Evolutionary conservation across 2,888 invertebrate genomes (phyloP).

Genomic region (Drosophila mimetica): DNA sequence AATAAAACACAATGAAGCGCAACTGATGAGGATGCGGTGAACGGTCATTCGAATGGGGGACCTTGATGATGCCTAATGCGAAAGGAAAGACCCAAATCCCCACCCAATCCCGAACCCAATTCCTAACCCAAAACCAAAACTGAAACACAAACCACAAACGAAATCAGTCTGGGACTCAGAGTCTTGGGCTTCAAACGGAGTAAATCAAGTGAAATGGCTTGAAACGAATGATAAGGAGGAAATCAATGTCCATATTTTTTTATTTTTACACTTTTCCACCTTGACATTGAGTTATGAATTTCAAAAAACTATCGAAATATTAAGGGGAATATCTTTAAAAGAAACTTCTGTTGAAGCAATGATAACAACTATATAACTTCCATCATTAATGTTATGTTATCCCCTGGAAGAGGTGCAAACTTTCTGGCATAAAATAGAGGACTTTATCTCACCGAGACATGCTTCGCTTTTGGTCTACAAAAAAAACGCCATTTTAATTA

Average conservation of each 20-base stretch:
- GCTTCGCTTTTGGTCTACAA: conserved; percentile 7
- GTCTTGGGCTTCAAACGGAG: conserved; percentile 25
- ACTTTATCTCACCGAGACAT: conserved; percentile 19
- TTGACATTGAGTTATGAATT: conserved; percentile 3
- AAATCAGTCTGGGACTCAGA: conserved; percentile 29
- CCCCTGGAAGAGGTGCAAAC: not conserved
- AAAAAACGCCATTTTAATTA: conserved; percentile 38
- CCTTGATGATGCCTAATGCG: conserved; percentile 49
- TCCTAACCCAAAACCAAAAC: conserved; percentile 14
- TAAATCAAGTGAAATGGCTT: conserved; percentile 77
- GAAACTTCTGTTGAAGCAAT: not conserved
- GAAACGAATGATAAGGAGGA: conserved; percentile 67
- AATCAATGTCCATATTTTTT: conserved; percentile 62
- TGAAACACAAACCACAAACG: conserved; percentile 23
- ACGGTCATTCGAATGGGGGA: conserved; percentile 41
- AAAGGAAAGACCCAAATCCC: conserved; percentile 43
- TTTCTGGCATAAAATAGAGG: conserved; percentile 1
- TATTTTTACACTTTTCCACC: conserved; percentile 6
- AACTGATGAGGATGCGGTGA: conserved; percentile 61
- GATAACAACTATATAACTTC: not conserved
- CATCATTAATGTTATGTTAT: not conserved
- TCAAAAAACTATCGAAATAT: not conserved
- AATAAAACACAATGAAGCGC: conserved; percentile 73
- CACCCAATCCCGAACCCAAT: conserved; percentile 2
- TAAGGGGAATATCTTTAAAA: no score